These are phyloP conservation scores for Tetheella fluctuosa DNA, from an alignment of 2,888 invertebrate species.

Conservation along the genomic window DNA sequence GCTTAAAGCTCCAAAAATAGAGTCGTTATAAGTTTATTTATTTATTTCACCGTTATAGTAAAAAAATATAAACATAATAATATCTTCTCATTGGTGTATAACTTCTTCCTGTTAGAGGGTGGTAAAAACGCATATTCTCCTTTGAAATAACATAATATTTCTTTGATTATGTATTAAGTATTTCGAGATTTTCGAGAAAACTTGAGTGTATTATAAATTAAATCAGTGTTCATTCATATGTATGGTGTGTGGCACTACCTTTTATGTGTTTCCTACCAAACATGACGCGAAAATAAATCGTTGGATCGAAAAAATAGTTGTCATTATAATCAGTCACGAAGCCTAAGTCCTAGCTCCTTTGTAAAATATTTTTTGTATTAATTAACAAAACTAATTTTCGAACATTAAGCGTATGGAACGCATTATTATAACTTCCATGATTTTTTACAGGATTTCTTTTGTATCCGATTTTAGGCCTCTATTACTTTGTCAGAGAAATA, in stretches of 20 bases:
- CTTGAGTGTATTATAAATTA: too few relatives aligned
- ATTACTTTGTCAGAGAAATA: constrained; percentile 8
- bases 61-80: too few relatives aligned
- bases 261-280: background rate
- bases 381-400: background rate
- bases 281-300: background rate
- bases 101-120: too few relatives aligned
- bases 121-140: too few relatives aligned
- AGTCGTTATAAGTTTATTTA: too few relatives aligned
- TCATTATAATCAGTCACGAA: constrained; percentile 6
- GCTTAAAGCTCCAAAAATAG: too few relatives aligned
- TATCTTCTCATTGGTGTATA: too few relatives aligned
- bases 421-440: background rate
- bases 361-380: constrained; percentile 5
- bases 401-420: constrained; percentile 6
- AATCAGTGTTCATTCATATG: too few relatives aligned
- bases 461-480: background rate
- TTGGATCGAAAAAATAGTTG: background rate
- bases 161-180: too few relatives aligned
- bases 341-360: background rate
- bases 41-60: too few relatives aligned
- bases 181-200: too few relatives aligned
- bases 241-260: background rate
- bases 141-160: too few relatives aligned
- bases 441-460: constrained; percentile 3